These are phyloP conservation scores for Calliphora vomitoria DNA, from an alignment of 2,888 invertebrate species.

Conservation along the genomic window DNA sequence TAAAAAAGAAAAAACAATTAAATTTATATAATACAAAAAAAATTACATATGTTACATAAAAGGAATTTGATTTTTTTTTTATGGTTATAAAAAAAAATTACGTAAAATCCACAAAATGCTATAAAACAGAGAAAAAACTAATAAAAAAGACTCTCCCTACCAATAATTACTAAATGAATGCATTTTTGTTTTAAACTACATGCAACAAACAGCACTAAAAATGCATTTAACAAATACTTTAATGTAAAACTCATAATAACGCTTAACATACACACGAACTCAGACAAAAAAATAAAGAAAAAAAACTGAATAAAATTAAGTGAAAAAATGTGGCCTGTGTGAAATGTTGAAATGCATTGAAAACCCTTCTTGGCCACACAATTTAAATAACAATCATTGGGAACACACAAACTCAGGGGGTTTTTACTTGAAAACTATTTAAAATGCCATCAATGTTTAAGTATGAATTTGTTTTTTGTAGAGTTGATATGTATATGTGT, in stretches of 20 bases:
- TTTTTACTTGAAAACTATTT: slow-evolving; percentile 43
- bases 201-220: slow-evolving; percentile 10
- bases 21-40: not conserved
- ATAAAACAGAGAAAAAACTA: not conserved
- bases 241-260: not conserved
- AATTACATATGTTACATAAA: not conserved
- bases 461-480: not conserved
- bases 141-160: slow-evolving; percentile 21
- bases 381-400: slow-evolving; percentile 3
- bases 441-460: slow-evolving; percentile 61
- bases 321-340: slow-evolving; percentile 15
- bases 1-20: not conserved
- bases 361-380: slow-evolving; percentile 12
- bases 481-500: no score
- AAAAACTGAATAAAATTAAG: slow-evolving; percentile 13
- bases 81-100: slow-evolving; percentile 12
- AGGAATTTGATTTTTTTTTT: slow-evolving; percentile 27
- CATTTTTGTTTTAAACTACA: slow-evolving; percentile 1
- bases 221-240: slow-evolving; percentile 4
- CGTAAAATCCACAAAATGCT: slow-evolving; percentile 7
- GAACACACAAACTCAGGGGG: not conserved
- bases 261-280: not conserved
- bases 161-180: slow-evolving; percentile 16
- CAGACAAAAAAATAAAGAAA: not conserved
- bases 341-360: slow-evolving; percentile 5